A percentile compares a stretch with the other conserved stretches of the same genome.
Evolutionary conservation across 1,140 invertebrate genomes (phyloP).

Genomic region (Chironomus tepperi): DNA sequence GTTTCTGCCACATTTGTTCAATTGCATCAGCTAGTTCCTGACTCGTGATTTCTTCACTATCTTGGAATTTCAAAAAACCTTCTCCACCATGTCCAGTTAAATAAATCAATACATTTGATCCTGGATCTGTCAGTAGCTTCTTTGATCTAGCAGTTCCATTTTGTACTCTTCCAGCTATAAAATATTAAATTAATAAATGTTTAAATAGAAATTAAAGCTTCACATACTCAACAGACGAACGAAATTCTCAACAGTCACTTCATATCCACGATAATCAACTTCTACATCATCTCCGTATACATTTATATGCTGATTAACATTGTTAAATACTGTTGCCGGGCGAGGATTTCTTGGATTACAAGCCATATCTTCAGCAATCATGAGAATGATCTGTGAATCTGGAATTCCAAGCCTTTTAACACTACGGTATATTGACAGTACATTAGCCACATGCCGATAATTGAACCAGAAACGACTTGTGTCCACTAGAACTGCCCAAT

Average conservation of each 20-base stretch:
- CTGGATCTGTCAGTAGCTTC: conserved; percentile 89
- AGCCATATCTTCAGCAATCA: conserved; percentile 99
- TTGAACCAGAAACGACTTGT: conserved; percentile 99
- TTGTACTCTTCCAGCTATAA: conserved; percentile 65
- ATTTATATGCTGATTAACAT: conserved; percentile 96
- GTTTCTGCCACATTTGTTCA: conserved; percentile 99
- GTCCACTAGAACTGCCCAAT: conserved; percentile 98
- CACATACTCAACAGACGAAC: conserved; percentile 70
- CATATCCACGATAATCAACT: conserved; percentile 97
- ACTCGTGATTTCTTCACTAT: conserved; percentile 98
- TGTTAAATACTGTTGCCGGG: conserved; percentile 97
- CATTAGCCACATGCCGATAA: conserved; percentile 98
- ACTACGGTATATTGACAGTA: conserved; percentile 94
- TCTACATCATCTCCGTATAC: conserved; percentile 99
- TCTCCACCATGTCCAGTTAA: conserved; percentile 97
- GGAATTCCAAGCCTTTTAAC: conserved; percentile 96
- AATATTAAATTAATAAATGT: too few relatives aligned
- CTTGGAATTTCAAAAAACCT: conserved; percentile 99
- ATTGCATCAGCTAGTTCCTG: conserved; percentile 97
- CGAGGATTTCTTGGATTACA: conserved; percentile 96
- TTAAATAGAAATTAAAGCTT: too few relatives aligned
- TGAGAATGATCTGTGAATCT: conserved; percentile 93
- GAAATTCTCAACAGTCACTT: conserved; percentile 98
- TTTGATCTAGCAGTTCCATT: conserved; percentile 91
- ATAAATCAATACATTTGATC: conserved; percentile 96